Base-by-base conservation (phyloP, 2,888 invertebrate genomes). In the Melangyna quadrimaculata region DNA sequence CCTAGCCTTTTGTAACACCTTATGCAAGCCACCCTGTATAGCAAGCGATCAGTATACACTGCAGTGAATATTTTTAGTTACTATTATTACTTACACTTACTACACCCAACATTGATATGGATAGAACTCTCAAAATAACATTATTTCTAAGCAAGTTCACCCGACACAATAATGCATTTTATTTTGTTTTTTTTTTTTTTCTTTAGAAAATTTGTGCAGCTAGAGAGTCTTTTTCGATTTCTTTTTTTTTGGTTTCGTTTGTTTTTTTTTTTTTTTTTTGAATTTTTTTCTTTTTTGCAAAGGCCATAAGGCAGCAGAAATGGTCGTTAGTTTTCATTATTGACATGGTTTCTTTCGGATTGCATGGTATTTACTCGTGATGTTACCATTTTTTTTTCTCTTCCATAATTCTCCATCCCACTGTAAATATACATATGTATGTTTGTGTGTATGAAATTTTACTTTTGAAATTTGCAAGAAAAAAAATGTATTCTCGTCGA, bases 281-380 rank as follows among this genome's bases (percentile, higher is more conserved):
- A 22, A 19, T 61, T 61, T 35, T 40, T 24, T 27, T 22, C 14
- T 19, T 57, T 59, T 17, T 24, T 19, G 32, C 43, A 27, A n/a
- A 59, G 40, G 51, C 77, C 51, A 53, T 35, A 14, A 61, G 40
- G 32, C 53, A 53, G 53, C 70, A 71, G 35, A 55, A 48, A 43
- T 63, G 63, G 78, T 78, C 78, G 32, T 63, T 61, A 51, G 19
- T 48, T 61, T 70, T 77, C 32, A 61, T 61, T 59, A 69, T 61
- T 51, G 51, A 77, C 55, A 43, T 61, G 40, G 22, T 43, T 12
- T 57, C 57, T 32, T 40, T 24, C 9, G 24, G 40, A 57, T 57
- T 40, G n/a, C 8, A 40, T 40, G 22, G 5, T 40, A 9, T 40
- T 53, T 27, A 27, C 27, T 53, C 59, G 40, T 61, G 57, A 22